Percentiles rank a stretch among this genome's conserved stretches.
Conservation (phyloP, 2,113 vertebrate species). For the Alethe castanea region DNA sequence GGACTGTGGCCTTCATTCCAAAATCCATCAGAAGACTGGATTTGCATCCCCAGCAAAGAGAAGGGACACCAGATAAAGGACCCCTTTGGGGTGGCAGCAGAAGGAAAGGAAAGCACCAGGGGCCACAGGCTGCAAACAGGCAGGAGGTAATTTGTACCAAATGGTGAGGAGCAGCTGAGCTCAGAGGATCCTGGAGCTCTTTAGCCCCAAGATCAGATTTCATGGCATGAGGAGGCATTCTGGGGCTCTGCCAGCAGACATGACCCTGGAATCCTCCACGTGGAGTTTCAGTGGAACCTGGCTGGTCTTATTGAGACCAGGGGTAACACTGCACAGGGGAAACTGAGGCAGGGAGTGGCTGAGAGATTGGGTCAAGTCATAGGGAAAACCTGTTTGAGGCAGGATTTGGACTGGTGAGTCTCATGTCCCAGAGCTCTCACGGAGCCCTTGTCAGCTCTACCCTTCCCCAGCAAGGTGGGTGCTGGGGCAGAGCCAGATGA, state of each 20-base stretch:
- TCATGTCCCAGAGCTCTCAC: neutral
- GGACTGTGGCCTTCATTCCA: fast-evolving
- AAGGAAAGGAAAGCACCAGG: neutral
- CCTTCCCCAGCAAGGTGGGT: neutral
- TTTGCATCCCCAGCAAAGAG: neutral
- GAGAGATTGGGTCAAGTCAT: neutral
- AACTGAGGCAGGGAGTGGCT: neutral
- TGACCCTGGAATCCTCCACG: neutral
- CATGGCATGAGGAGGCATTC: neutral
- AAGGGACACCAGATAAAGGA: neutral
- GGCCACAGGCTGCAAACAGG: neutral
- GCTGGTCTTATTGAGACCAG: neutral
- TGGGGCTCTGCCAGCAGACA: neutral
- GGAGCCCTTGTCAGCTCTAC: neutral
- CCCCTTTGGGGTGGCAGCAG: neutral
- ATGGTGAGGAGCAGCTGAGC: neutral
- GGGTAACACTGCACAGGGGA: neutral
- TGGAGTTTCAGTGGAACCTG: neutral
- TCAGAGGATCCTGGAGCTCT: neutral
- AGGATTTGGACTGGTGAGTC: neutral
- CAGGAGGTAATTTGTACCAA: neutral
- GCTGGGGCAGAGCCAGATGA: neutral
- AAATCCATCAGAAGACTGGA: neutral
- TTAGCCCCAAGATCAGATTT: neutral
- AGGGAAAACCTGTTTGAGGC: neutral